Percentiles rank a stretch among this genome's conserved stretches.
These are phyloP conservation scores for Columba livia DNA, from an alignment of 2,113 vertebrate genomes.

Conservation along the genomic window DNA sequence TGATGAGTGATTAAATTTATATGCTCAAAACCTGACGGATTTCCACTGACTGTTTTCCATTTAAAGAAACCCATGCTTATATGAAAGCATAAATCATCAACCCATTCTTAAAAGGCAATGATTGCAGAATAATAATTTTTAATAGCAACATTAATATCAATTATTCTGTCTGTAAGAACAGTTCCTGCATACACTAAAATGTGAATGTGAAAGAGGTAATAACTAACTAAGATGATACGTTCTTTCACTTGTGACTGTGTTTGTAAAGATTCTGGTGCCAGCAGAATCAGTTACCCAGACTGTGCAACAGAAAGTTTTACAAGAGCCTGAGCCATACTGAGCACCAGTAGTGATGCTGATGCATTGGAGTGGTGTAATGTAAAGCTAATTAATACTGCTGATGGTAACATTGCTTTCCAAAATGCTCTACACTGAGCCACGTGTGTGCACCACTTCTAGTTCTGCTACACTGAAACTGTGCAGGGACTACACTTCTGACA, in stretches of 20 bases:
- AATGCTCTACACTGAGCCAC: background rate
- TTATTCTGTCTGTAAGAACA: constrained; percentile 22
- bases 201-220: background rate
- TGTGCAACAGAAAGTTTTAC: background rate
- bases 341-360: background rate
- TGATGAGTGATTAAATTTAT: constrained; percentile 52
- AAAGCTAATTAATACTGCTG: background rate
- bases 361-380: background rate
- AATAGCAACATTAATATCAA: constrained; percentile 43
- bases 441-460: background rate
- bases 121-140: constrained; percentile 50
- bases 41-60: constrained; percentile 15
- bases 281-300: background rate
- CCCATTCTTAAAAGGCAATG: constrained; percentile 16
- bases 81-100: constrained; percentile 30
- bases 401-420: background rate
- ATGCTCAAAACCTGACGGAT: constrained; percentile 34
- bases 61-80: background rate
- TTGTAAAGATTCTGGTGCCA: background rate
- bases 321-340: background rate
- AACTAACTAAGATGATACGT: background rate
- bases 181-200: background rate
- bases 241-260: background rate
- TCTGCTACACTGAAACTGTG: background rate
- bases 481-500: background rate